These are phyloP conservation scores for Danio tinwini DNA, from an alignment of 2,797 vertebrate species.

Conservation along the genomic window DNA sequence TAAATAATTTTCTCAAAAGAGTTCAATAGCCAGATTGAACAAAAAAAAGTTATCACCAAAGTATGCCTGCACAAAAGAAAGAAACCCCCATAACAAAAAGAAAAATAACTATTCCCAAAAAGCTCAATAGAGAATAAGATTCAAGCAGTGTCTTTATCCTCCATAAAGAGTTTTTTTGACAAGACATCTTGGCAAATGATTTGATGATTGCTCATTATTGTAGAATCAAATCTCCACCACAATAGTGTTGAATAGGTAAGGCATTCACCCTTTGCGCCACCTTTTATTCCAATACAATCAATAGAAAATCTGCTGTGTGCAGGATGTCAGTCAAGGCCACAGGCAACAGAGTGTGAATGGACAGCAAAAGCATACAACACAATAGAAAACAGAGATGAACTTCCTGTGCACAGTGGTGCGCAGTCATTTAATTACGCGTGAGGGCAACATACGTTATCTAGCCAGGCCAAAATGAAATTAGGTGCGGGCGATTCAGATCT, in stretches of 20 bases:
- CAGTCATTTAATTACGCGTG: slow-evolving; percentile 44
- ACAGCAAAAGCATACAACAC: slow-evolving; percentile 6
- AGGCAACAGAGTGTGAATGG: slow-evolving; percentile 9
- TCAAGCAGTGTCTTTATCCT: slow-evolving; percentile 19
- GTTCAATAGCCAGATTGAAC: not conserved
- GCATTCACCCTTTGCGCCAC: not conserved
- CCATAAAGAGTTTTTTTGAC: not conserved
- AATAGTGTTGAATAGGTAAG: not conserved
- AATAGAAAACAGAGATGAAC: slow-evolving; percentile 40
- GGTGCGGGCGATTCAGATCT: slow-evolving; percentile 31
- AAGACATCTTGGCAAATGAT: not conserved
- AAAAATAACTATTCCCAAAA: not conserved
- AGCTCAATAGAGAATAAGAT: not conserved
- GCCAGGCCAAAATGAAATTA: slow-evolving; percentile 40
- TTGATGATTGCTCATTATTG: slow-evolving; percentile 9
- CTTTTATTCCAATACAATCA: slow-evolving; percentile 17
- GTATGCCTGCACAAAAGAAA: not conserved
- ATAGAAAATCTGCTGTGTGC: slow-evolving; percentile 17
- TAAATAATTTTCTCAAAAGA: too few relatives aligned
- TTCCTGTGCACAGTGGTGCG: slow-evolving; percentile 30
- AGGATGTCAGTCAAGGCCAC: slow-evolving; percentile 4
- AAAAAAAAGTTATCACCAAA: not conserved
- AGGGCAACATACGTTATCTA: slow-evolving; percentile 40
- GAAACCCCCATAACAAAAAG: not conserved
- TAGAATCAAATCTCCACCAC: not conserved